phyloP scores from a whole-genome alignment of 1,140 invertebrate genomes.

The Pogonomyrmex californicus region DNA sequence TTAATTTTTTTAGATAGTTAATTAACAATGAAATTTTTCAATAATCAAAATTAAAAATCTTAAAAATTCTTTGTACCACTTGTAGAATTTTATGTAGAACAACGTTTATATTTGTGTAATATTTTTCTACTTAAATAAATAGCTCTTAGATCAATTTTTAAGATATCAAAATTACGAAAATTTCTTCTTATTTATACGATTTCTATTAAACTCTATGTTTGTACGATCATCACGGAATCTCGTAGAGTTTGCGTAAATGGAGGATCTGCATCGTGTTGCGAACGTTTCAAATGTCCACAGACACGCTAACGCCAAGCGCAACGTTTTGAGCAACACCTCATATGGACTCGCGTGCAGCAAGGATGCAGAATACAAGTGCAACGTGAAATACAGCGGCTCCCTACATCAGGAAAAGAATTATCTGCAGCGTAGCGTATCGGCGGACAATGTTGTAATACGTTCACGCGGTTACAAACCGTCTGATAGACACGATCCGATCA shows the following conservation, averaged over 20 bases:
- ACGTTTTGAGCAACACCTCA: conserved; percentile 77
- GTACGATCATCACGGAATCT: conserved; percentile 16
- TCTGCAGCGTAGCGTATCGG: conserved; percentile 82
- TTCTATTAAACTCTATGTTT: not conserved
- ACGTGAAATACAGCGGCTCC: conserved; percentile 73
- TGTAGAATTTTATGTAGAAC: not conserved
- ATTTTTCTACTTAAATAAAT: conserved; percentile 12
- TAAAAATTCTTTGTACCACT: too few species aligned
- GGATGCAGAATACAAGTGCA: conserved; percentile 77
- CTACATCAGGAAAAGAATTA: conserved; percentile 71
- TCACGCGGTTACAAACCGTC: conserved; percentile 93
- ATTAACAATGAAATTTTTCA: not conserved
- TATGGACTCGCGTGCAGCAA: conserved; percentile 66
- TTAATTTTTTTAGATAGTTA: not conserved
- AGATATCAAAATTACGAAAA: not conserved
- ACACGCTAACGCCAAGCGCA: conserved; percentile 71
- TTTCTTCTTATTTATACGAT: not conserved
- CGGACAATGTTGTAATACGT: conserved; percentile 87
- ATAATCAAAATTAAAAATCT: not conserved
- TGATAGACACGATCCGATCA: conserved; percentile 93
- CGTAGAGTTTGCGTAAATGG: conserved; percentile 53
- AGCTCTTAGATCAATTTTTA: not conserved
- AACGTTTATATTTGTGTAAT: not conserved
- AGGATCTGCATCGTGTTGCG: conserved; percentile 45
- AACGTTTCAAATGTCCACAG: conserved; percentile 62